These are phyloP conservation scores for Virgularia gustaviana DNA, from an alignment of 92 coral and sea anemone genomes.

Conservation along the genomic window DNA sequence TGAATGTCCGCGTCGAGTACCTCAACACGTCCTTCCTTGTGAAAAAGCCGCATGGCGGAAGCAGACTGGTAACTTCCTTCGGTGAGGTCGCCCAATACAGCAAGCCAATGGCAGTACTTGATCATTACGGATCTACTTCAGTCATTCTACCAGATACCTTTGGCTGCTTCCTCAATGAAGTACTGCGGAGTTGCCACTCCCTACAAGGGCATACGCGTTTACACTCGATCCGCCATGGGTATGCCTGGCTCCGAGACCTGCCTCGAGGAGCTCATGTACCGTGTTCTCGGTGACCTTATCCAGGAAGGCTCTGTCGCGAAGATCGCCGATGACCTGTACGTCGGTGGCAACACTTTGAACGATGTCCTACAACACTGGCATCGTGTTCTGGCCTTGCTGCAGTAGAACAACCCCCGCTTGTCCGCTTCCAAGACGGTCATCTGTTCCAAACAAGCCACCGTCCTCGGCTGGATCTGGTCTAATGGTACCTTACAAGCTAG, in stretches of 20 bases:
- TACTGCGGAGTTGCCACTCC: too few species aligned
- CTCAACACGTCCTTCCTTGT: too few species aligned
- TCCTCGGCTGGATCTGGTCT: constrained; percentile 12
- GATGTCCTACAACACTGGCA: constrained; percentile 35
- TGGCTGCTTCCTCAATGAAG: too few species aligned
- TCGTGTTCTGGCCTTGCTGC: constrained; percentile 24
- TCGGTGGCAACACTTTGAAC: constrained; percentile 15
- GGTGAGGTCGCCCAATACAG: constrained; percentile 52
- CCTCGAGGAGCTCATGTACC: too few species aligned
- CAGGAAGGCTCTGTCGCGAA: constrained; percentile 22
- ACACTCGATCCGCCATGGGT: too few species aligned
- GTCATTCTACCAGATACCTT: too few species aligned
- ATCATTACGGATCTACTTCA: constrained; percentile 40
- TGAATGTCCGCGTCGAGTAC: constrained; percentile 40
- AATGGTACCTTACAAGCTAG: too few species aligned
- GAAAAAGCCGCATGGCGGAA: constrained; percentile 39
- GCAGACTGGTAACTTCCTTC: too few species aligned
- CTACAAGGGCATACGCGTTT: too few species aligned
- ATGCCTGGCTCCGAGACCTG: too few species aligned
- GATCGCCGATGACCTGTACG: constrained; percentile 27
- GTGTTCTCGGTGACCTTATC: too few species aligned
- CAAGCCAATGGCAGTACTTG: constrained; percentile 27
- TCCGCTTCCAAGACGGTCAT: constrained; percentile 38
- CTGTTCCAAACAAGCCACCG: constrained; percentile 41
- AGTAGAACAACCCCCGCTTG: constrained; percentile 36